phyloP scores from a whole-genome alignment of 2,797 vertebrate species.

The Threskiornis aethiopicus region DNA sequence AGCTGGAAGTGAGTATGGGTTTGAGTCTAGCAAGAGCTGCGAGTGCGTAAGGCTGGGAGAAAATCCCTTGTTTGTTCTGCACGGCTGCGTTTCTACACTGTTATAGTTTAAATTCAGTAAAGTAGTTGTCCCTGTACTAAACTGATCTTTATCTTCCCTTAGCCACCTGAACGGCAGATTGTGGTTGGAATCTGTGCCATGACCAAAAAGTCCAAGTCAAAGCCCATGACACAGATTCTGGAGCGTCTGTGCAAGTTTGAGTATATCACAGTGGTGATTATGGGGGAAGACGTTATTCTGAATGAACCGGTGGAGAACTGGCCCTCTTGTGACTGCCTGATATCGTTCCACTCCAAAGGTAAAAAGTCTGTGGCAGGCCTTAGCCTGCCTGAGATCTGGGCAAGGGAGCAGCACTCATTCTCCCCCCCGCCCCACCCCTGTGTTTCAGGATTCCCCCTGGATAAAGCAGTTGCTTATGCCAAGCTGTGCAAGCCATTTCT shows the following conservation, averaged over 20 bases:
- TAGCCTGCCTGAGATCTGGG: neutral
- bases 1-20: neutral
- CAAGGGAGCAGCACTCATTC: neutral
- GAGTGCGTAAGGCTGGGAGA: neutral
- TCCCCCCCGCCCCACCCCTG: neutral
- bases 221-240: slow-evolving; percentile 99
- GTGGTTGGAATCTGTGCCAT: slow-evolving; percentile 98
- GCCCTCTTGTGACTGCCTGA: slow-evolving; percentile 96
- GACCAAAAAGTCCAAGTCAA: slow-evolving; percentile 99
- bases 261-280: slow-evolving; percentile 96
- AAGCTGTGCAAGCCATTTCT: slow-evolving; percentile 93
- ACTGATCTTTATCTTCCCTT: neutral
- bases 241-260: slow-evolving; percentile 97
- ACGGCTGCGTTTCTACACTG: neutral
- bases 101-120: neutral
- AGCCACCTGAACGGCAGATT: slow-evolving; percentile 95
- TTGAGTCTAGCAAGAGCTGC: neutral
- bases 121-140: neutral
- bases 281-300: slow-evolving; percentile 96
- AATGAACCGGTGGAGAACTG: slow-evolving; percentile 96
- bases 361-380: neutral
- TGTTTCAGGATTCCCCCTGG: slow-evolving; percentile 90
- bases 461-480: slow-evolving; percentile 96
- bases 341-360: slow-evolving; percentile 99
- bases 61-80: neutral